These are phyloP conservation scores for Tupaia chinensis DNA, from an alignment of 2,113 vertebrate genomes.

Conservation along the genomic window DNA sequence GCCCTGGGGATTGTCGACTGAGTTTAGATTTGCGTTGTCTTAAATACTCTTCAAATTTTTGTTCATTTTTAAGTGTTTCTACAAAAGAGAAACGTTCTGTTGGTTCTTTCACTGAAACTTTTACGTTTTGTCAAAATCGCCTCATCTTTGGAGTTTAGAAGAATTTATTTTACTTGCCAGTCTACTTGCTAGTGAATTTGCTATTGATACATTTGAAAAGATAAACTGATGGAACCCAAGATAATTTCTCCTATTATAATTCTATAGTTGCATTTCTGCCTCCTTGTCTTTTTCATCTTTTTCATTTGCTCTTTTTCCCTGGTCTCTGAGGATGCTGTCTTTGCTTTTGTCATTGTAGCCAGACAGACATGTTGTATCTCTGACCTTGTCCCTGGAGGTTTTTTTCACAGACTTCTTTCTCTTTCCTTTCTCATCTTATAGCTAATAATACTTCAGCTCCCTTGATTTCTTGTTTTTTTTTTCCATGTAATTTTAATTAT, in stretches of 20 bases:
- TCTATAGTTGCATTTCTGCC: neutral
- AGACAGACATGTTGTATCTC: neutral
- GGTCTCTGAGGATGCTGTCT: neutral
- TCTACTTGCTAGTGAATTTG: neutral
- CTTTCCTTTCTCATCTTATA: neutral
- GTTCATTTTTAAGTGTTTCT: conserved; percentile 47
- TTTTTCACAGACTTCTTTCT: neutral
- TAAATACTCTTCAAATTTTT: neutral
- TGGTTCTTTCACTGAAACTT: conserved; percentile 38
- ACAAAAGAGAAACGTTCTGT: conserved; percentile 21
- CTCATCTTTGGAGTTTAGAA: conserved; percentile 34
- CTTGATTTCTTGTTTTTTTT: conserved; percentile 1
- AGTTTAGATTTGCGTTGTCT: conserved; percentile 35
- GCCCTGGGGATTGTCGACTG: neutral
- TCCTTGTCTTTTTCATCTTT: neutral
- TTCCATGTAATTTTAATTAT: conserved; percentile 41
- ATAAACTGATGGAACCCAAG: conserved; percentile 16
- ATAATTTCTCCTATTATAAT: neutral
- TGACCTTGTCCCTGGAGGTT: neutral
- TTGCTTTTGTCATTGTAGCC: neutral
- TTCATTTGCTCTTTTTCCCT: neutral
- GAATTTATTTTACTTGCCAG: conserved; percentile 13
- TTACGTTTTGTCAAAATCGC: conserved; percentile 36
- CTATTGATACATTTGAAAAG: neutral
- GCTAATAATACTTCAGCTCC: conserved; percentile 13